Evolutionary conservation across 1,140 invertebrate genomes (phyloP).

Genomic region (Lethocerus indicus): DNA sequence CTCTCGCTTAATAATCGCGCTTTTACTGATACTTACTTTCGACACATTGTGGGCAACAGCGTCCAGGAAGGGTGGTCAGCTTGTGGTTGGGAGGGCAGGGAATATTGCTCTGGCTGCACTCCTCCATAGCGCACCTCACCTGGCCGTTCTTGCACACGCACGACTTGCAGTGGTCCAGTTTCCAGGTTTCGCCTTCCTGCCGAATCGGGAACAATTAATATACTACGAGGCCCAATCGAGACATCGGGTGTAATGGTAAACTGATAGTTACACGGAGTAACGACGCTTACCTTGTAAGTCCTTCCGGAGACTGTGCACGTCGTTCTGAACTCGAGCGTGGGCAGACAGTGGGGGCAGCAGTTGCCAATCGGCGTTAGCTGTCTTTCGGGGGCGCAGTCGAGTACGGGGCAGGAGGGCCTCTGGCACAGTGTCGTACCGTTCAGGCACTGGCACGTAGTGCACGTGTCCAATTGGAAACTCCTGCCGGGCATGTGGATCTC

Average conservation of each 20-base stretch:
- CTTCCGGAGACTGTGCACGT: constrained; percentile 43
- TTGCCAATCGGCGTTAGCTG: constrained; percentile 42
- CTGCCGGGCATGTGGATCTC: constrained; percentile 38
- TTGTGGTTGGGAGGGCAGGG: constrained; percentile 57
- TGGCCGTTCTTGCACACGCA: constrained; percentile 65
- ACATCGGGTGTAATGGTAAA: too few relatives aligned
- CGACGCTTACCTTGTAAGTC: constrained; percentile 48
- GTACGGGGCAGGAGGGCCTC: constrained; percentile 58
- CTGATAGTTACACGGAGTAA: too few relatives aligned
- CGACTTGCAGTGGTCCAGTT: constrained; percentile 67
- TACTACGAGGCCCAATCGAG: too few relatives aligned
- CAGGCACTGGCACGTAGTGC: constrained; percentile 63
- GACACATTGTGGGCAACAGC: constrained; percentile 74
- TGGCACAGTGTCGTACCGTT: constrained; percentile 62
- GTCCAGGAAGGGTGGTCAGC: constrained; percentile 46
- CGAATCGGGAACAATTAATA: too few relatives aligned
- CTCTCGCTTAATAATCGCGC: too few relatives aligned
- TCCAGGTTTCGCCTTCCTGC: constrained; percentile 74
- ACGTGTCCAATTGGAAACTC: constrained; percentile 48
- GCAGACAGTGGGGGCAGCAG: constrained; percentile 59
- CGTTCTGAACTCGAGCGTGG: constrained; percentile 34
- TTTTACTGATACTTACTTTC: constrained; percentile 45
- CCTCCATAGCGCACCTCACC: constrained; percentile 58
- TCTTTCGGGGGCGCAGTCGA: constrained; percentile 57
- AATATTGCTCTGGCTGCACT: constrained; percentile 39